phyloP scores from a whole-genome alignment of 2,797 vertebrate species.

The Cynopterus sphinx region DNA sequence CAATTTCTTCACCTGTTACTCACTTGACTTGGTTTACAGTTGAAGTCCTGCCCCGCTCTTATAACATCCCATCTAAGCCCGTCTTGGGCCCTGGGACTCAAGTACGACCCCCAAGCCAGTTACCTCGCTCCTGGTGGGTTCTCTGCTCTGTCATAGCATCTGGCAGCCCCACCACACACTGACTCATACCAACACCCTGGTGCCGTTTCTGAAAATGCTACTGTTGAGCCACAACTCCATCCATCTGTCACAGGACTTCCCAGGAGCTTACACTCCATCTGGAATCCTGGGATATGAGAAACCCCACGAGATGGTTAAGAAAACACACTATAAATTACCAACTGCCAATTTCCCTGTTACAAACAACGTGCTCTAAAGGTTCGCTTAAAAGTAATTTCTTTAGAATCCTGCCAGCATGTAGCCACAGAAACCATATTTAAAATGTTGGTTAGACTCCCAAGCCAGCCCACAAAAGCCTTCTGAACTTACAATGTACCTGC shows the following conservation, averaged over 20 bases:
- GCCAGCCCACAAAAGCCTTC: constrained; percentile 41
- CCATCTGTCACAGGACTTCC: constrained; percentile 18
- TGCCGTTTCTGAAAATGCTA: not conserved
- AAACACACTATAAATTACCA: not conserved
- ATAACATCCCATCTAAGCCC: fast-evolving
- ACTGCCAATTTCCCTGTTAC: constrained; percentile 21
- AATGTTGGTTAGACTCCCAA: constrained; percentile 35
- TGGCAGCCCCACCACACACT: not conserved
- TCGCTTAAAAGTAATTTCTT: constrained; percentile 50
- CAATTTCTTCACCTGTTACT: not conserved
- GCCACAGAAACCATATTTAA: constrained; percentile 60
- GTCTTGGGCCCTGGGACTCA: not conserved
- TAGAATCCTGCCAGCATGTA: not conserved
- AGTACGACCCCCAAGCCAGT: not conserved
- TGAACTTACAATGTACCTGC: constrained; percentile 12
- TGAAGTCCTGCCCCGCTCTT: not conserved
- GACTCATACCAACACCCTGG: not conserved
- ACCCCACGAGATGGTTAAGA: not conserved
- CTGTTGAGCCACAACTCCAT: not conserved
- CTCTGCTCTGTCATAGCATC: not conserved
- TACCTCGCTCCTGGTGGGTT: not conserved
- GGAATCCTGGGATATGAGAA: not conserved
- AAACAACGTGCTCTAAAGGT: constrained; percentile 21
- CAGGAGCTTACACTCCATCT: not conserved
- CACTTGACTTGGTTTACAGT: not conserved